phyloP scores from a whole-genome alignment of 2,113 vertebrate genomes.

The Perccottus glenii region DNA sequence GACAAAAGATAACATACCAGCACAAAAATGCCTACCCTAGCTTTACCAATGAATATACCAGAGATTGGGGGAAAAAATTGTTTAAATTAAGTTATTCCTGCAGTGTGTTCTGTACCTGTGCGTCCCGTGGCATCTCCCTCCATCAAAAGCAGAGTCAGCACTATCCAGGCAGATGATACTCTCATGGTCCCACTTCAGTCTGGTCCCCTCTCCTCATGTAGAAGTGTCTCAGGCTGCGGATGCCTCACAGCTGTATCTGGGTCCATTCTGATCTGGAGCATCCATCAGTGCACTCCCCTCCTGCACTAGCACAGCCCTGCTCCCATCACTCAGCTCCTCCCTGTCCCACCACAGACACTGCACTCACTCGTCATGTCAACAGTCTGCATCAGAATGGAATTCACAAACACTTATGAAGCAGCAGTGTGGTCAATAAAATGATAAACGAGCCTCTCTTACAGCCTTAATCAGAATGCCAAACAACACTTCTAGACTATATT shows the following conservation, averaged over 20 bases:
- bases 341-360: not conserved
- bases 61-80: no score
- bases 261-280: no score
- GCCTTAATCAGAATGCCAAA: no score
- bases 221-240: not conserved
- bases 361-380: not conserved
- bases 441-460: no score
- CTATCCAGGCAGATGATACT: constrained; percentile 50
- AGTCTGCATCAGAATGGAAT: no score
- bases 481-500: no score
- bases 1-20: no score
- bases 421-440: no score
- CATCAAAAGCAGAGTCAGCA: constrained; percentile 48
- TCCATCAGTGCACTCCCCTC: not conserved
- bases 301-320: not conserved
- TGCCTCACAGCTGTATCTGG: not conserved
- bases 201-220: not conserved
- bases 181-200: constrained; percentile 59
- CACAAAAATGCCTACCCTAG: no score
- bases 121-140: constrained; percentile 39
- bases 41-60: no score
- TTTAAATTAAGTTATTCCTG: no score
- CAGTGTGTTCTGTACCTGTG: constrained; percentile 59
- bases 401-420: no score
- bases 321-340: not conserved